Evolutionary conservation across 1,140 invertebrate genomes (phyloP), one percentile per base, ranked within the genome.

Genomic region (Agrypnia vestita): DNA sequence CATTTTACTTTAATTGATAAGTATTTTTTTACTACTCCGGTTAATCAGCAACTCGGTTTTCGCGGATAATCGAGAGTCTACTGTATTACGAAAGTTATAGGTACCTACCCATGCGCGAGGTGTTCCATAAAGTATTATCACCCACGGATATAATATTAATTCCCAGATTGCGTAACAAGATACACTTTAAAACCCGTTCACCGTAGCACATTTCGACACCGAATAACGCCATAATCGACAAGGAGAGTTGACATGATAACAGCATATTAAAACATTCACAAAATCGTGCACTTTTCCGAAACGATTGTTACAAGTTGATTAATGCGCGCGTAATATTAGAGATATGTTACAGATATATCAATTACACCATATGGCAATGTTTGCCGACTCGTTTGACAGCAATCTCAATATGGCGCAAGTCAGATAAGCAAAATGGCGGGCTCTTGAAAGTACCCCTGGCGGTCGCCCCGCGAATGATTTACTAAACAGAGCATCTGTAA

Each of bases 331-430:
- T 81, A 77, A 80, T 73, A 77, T 73, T n/a, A 61, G 43, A 43
- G 80, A 78, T 74, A 81, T 35, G 53, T 21, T 51, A 55, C 56
- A 73, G 47, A 73, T 73, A 73, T 55, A 71, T 71, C 80, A 82
- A 82, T 82, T 82, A 82, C 51, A 55, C 76, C 80, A 82, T 82
- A 82, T 82, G 80, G 71, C 77, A 43, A 12, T 82, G 72, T 82
- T 82, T 82, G 80, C 74, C 76, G 51, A 64, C 69, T 80, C 73
- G 74, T 80, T 80, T 80, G 73, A 67, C 76, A 81, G 76, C 78
- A 81, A 81, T 78, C 59, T 78, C 80, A 81, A 78, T 78, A 81
- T 55, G 76, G 61, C 62, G 47, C 21, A 17, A 53, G 43, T 35
- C 15, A 25, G 80, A 81, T 81, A 81, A 81, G 80, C 51, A 67